These are phyloP conservation scores for Chelon labrosus DNA, from an alignment of 2,797 vertebrate genomes.

Conservation along the genomic window DNA sequence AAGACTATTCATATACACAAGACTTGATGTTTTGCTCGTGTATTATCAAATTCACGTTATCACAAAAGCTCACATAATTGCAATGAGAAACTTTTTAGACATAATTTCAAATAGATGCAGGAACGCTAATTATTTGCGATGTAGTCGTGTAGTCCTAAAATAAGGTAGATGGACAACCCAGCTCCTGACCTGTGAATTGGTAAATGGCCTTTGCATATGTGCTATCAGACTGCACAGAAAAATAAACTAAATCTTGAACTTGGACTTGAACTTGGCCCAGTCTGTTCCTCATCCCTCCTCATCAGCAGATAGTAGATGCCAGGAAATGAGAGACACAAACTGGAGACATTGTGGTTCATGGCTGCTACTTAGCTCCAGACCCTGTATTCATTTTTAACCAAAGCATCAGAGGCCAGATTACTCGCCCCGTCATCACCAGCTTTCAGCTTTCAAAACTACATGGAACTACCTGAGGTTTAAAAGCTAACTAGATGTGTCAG, in stretches of 20 bases:
- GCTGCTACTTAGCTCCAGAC: background rate
- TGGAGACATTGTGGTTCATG: background rate
- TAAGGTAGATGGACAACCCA: background rate
- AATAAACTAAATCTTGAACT: background rate
- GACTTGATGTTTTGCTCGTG: slow-evolving; percentile 6
- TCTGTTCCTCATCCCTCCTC: background rate
- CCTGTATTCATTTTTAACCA: background rate
- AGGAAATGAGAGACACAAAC: background rate
- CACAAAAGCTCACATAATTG: background rate
- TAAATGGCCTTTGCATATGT: background rate
- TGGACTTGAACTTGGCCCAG: too few species aligned
- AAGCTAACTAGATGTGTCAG: slow-evolving; percentile 6
- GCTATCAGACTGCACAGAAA: background rate
- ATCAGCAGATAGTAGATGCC: background rate
- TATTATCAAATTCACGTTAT: slow-evolving; percentile 2
- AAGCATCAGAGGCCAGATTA: background rate
- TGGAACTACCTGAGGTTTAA: background rate
- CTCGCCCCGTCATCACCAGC: background rate
- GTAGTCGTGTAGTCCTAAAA: slow-evolving; percentile 2
- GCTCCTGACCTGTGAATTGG: background rate
- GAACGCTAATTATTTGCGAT: background rate
- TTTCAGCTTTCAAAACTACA: background rate
- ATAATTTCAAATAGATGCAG: background rate
- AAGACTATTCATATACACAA: background rate
- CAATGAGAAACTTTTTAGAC: background rate